These are phyloP conservation scores for Lates japonicus DNA, from an alignment of 2,797 vertebrate genomes.

Conservation along the genomic window DNA sequence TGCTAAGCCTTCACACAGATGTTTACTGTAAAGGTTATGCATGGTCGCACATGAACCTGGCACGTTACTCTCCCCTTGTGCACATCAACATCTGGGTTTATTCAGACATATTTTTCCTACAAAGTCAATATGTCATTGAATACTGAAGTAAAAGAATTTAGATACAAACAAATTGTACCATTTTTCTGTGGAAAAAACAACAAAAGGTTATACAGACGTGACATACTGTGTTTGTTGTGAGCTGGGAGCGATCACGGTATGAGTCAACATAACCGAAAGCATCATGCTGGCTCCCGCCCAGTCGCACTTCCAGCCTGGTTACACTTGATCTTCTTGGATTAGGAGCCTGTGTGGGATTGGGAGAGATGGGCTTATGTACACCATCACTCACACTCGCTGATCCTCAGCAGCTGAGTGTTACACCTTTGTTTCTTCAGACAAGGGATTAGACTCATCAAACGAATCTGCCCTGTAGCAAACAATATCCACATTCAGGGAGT, in stretches of 20 bases:
- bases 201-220: slow-evolving; percentile 52
- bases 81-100: slow-evolving; percentile 45
- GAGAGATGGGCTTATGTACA: slow-evolving; percentile 62
- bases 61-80: slow-evolving; percentile 1
- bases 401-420: slow-evolving; percentile 56
- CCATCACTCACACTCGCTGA: slow-evolving; percentile 57
- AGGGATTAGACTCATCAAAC: slow-evolving; percentile 71
- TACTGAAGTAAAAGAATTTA: not conserved
- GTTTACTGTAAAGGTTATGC: slow-evolving; percentile 33
- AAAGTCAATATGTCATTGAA: slow-evolving; percentile 2
- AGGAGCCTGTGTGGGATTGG: slow-evolving; percentile 66
- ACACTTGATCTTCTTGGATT: slow-evolving; percentile 75
- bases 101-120: not conserved
- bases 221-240: slow-evolving; percentile 29
- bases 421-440: slow-evolving; percentile 76
- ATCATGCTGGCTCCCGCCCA: slow-evolving; percentile 52
- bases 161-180: not conserved
- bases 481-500: slow-evolving; percentile 57
- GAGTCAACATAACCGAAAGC: slow-evolving; percentile 61
- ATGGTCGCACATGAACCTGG: slow-evolving; percentile 49
- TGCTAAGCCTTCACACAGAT: slow-evolving; percentile 47
- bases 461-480: slow-evolving; percentile 52
- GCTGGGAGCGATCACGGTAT: slow-evolving; percentile 40
- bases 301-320: slow-evolving; percentile 63
- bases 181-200: slow-evolving; percentile 23